phyloP scores from a whole-genome alignment of 2,888 invertebrate species.

The Lysandra coridon region DNA sequence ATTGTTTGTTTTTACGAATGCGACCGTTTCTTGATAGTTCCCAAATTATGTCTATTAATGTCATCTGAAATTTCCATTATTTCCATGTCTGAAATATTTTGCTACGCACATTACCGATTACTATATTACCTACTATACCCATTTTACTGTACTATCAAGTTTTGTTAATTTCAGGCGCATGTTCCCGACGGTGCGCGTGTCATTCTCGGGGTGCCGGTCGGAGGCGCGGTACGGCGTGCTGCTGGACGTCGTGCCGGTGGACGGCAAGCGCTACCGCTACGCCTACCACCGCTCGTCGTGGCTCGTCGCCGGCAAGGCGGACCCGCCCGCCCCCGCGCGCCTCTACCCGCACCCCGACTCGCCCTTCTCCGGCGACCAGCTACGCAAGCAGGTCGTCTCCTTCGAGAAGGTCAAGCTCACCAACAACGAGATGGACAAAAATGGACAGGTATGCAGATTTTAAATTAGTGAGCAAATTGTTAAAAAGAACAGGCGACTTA shows the following conservation, averaged over 20 bases:
- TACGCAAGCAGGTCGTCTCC: constrained; percentile 97
- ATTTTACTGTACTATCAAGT: neutral
- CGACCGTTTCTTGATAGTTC: neutral
- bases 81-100: neutral
- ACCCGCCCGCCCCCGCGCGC: constrained; percentile 95
- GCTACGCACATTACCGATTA: neutral
- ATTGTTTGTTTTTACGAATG: constrained; percentile 16
- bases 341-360: constrained; percentile 98
- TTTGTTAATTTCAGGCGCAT: constrained; percentile 86
- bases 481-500: neutral
- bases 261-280: constrained; percentile 97
- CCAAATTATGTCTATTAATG: neutral
- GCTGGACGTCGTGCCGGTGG: constrained; percentile 97
- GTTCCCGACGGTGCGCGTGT: constrained; percentile 98
- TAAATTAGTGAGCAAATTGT: neutral
- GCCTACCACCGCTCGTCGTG: constrained; percentile 99
- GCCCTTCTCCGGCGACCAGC: constrained; percentile 96
- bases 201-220: constrained; percentile 91
- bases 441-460: constrained; percentile 89
- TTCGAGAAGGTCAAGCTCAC: constrained; percentile 99
- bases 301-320: constrained; percentile 99
- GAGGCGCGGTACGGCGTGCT: constrained; percentile 94
- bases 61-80: neutral
- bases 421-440: constrained; percentile 98
- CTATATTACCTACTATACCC: no score